These are phyloP conservation scores for Synanthedon andrenaeformis DNA, from an alignment of 2,888 invertebrate species.

Conservation along the genomic window DNA sequence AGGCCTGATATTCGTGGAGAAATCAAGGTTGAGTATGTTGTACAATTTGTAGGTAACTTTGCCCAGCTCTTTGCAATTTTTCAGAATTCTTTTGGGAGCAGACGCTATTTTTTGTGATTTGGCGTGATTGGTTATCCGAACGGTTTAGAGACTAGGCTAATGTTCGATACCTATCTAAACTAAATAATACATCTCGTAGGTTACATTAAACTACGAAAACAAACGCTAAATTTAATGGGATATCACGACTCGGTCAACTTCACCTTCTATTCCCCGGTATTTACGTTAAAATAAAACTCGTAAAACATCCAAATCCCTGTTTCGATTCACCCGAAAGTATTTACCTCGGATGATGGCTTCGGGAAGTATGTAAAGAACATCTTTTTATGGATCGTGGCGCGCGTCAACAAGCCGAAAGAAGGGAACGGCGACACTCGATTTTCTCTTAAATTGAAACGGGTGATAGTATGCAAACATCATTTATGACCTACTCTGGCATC, in stretches of 20 bases:
- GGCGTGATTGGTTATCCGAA: too few species aligned
- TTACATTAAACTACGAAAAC: too few species aligned
- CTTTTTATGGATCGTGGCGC: slow-evolving; percentile 4
- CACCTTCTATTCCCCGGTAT: slow-evolving; percentile 7
- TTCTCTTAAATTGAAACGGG: not conserved
- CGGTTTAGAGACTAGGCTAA: too few species aligned
- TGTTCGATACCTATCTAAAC: too few species aligned
- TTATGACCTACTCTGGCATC: not conserved
- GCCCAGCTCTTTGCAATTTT: too few species aligned
- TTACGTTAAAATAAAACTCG: slow-evolving; percentile 10
- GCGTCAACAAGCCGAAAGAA: not conserved
- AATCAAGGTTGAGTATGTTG: too few species aligned
- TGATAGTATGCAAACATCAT: not conserved
- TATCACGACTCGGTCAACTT: too few species aligned
- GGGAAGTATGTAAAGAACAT: slow-evolving; percentile 10
- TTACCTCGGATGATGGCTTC: slow-evolving; percentile 11
- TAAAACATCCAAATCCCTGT: slow-evolving; percentile 16
- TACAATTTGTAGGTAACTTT: too few species aligned
- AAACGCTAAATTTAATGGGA: slow-evolving; percentile 18
- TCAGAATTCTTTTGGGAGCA: too few species aligned
- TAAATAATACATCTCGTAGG: too few species aligned
- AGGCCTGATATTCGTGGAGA: too few species aligned
- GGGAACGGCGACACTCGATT: not conserved
- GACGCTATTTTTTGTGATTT: too few species aligned
- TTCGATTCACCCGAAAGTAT: slow-evolving; percentile 15